A percentile compares a stretch with the other conserved stretches of the same genome.
Conservation (phyloP, 2,797 vertebrate genomes). For the Sparidentex hasta region DNA sequence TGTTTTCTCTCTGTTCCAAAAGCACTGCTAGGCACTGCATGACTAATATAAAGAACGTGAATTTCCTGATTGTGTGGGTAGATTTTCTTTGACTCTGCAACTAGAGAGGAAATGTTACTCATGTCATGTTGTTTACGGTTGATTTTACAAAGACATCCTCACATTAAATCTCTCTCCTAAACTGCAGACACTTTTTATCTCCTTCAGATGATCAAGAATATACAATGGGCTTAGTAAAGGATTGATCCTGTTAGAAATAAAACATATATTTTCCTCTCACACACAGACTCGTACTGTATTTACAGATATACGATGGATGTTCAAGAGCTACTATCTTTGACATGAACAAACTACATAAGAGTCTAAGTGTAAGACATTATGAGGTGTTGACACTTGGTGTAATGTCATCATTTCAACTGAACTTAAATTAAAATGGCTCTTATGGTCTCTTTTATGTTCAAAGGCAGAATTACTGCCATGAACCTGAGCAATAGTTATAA, state of each 20-base stretch:
- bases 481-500: background rate
- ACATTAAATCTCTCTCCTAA: background rate
- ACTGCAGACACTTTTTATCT: background rate
- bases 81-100: background rate
- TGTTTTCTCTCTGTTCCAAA: constrained; percentile 2
- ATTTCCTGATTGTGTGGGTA: constrained; percentile 33
- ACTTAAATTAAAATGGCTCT: background rate
- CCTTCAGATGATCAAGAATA: background rate
- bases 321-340: background rate
- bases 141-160: background rate
- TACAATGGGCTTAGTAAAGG: background rate
- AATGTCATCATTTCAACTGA: background rate
- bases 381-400: background rate
- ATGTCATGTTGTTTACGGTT: background rate
- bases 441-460: background rate
- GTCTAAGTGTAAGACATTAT: background rate
- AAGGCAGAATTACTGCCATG: background rate
- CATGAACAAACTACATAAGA: background rate
- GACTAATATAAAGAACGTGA: constrained; percentile 22
- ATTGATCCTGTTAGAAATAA: background rate
- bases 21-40: no score
- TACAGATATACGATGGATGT: background rate
- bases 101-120: background rate
- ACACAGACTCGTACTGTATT: background rate
- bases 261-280: background rate